Base-by-base conservation (phyloP, 2,888 invertebrate species). In the Diaprepes abbreviatus region DNA sequence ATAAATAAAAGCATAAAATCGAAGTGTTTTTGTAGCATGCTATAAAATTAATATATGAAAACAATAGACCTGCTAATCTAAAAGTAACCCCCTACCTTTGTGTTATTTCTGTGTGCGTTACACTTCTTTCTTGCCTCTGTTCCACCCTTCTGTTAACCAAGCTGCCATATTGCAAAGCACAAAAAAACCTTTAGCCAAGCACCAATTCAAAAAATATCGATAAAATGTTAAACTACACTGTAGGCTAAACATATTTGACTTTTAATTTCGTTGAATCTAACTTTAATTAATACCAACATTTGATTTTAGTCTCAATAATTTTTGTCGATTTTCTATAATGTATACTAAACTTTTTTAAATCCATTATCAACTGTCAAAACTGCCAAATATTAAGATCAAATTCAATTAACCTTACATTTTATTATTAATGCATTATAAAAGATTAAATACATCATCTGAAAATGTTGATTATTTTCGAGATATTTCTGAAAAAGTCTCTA, bases 61-160 rank as follows among this genome's bases (percentile, higher is more conserved):
- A 6, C 33, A 9, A 14, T 14, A 38, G 16, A 14, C 3, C 38
- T 16, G 28, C 14, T 24, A 50, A 50, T 9, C 7, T 28, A 9
- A 50, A 50, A 16, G 1, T 50, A 31, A 50, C 28, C 28, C 48
- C 48, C 80, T 84, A 88, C 89, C 89, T 89, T 86, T 89, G 89
- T 77, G 89, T 89, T 80, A 89, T 88, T 86, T 90, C 89, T 82
- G 89, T 89, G 83, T 88, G 88, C 78, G 89, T 89, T 83, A 89
- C 87, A 85, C 88, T 88, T 86, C 89, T 89, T 84, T 89, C 89
- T 84, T 89, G 88, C 80, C 89, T 87, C 85, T 89, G 88, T 85
- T 89, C 89, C 84, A 90, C 88, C 83, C 89, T 87, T 81, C 89
- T 88, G 85, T 89, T 89, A 86, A 90, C 89, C 86, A 89, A 87